Evolutionary conservation across 2,888 invertebrate species (phyloP).

Genomic region (Charanyca ferruginea): DNA sequence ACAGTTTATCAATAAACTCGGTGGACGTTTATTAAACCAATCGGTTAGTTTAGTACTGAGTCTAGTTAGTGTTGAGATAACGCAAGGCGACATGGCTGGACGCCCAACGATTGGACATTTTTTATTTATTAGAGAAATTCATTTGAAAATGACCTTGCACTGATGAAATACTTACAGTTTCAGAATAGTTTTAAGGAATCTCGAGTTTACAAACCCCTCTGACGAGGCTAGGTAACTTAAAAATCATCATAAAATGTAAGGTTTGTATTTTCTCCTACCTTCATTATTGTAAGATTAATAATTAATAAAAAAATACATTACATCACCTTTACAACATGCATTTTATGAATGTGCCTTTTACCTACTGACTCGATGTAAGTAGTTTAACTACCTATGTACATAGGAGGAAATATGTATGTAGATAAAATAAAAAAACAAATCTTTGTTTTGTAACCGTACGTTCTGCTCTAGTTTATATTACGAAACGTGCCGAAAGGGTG

Average conservation of each 20-base stretch:
- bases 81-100: conserved; percentile 69
- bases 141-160: conserved; percentile 49
- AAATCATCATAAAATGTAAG: not conserved
- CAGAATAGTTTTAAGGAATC: conserved; percentile 12
- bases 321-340: not conserved
- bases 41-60: conserved; percentile 60
- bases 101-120: conserved; percentile 67
- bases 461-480: conserved; percentile 40
- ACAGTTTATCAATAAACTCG: conserved; percentile 13
- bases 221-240: not conserved
- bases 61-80: conserved; percentile 64
- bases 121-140: conserved; percentile 45
- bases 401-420: too few relatives aligned
- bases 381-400: too few relatives aligned
- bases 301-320: not conserved
- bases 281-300: too few relatives aligned
- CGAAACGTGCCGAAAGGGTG: too few relatives aligned
- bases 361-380: too few relatives aligned
- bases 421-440: conserved; percentile 7
- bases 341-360: conserved; percentile 12
- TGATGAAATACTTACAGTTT: conserved; percentile 45
- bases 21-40: conserved; percentile 54
- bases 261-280: not conserved
- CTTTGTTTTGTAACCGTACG: conserved; percentile 14
- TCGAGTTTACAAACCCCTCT: not conserved